Percentiles rank a stretch among this genome's conserved stretches.
phyloP scores from a whole-genome alignment of 2,797 vertebrate species.

The Masticophis lateralis region DNA sequence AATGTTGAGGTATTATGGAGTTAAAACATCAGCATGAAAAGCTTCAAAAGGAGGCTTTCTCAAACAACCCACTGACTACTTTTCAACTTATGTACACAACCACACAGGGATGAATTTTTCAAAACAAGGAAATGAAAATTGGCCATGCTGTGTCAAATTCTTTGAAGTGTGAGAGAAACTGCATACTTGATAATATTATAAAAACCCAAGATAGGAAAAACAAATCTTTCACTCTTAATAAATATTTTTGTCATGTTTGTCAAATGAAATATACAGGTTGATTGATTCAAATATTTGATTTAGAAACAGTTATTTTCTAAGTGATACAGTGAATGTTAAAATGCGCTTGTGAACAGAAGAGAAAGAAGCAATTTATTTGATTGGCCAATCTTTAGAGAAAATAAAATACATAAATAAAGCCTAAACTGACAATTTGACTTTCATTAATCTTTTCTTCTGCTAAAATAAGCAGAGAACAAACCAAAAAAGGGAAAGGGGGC shows the following conservation, averaged over 20 bases:
- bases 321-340: neutral
- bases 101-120: neutral
- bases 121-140: slow-evolving; percentile 1
- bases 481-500: slow-evolving; percentile 4
- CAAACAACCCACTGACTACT: neutral
- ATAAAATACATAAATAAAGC: slow-evolving; percentile 5
- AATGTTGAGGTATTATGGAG: neutral
- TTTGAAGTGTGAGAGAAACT: neutral
- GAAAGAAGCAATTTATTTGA: neutral
- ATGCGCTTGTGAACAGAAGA: neutral
- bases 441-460: slow-evolving; percentile 10
- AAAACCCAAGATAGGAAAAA: neutral
- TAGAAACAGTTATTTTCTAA: neutral
- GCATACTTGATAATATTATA: neutral
- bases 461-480: slow-evolving; percentile 4
- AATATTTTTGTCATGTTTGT: neutral
- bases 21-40: neutral
- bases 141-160: neutral
- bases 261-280: neutral
- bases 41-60: neutral
- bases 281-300: neutral
- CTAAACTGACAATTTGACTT: slow-evolving; percentile 11
- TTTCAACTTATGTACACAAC: neutral
- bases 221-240: neutral
- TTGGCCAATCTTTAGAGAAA: neutral